These are phyloP conservation scores for Empis stercorea DNA, from an alignment of 2,888 invertebrate species.

Conservation along the genomic window DNA sequence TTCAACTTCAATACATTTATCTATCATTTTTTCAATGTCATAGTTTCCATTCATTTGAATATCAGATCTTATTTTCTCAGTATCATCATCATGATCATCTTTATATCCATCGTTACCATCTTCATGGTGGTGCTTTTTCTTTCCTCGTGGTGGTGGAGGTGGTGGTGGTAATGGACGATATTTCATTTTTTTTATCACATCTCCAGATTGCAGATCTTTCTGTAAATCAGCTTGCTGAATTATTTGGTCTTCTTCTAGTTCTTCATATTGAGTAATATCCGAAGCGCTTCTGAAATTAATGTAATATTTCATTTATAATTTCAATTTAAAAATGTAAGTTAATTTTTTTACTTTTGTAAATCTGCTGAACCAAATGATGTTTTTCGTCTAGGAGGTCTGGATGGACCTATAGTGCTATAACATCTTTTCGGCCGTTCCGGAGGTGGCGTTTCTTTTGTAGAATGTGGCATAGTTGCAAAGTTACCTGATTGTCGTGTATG, in stretches of 20 bases:
- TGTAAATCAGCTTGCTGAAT: slow-evolving; percentile 30
- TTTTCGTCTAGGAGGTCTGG: slow-evolving; percentile 48
- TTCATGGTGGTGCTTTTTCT: slow-evolving; percentile 26
- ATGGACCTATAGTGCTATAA: slow-evolving; percentile 46
- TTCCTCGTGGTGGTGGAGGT: slow-evolving; percentile 64
- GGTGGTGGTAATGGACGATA: slow-evolving; percentile 76
- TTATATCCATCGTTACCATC: slow-evolving; percentile 22
- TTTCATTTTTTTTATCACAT: slow-evolving; percentile 69
- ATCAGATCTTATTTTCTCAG: slow-evolving; percentile 13
- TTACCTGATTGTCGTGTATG: slow-evolving; percentile 44
- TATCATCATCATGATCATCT: slow-evolving; percentile 20
- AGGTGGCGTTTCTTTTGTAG: slow-evolving; percentile 33
- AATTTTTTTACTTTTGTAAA: neutral
- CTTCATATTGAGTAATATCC: slow-evolving; percentile 40
- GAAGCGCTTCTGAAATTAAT: slow-evolving; percentile 12
- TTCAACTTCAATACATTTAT: slow-evolving; percentile 46
- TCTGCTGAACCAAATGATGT: slow-evolving; percentile 44
- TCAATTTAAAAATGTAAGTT: neutral
- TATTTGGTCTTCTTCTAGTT: slow-evolving; percentile 26
- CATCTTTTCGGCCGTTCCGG: slow-evolving; percentile 48
- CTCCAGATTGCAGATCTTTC: slow-evolving; percentile 58
- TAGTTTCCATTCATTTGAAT: slow-evolving; percentile 25
- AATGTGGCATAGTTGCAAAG: slow-evolving; percentile 55
- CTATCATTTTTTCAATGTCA: slow-evolving; percentile 23
- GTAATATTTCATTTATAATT: neutral